Percentiles rank a stretch among this genome's conserved stretches.
These are phyloP conservation scores for Amazona vittata DNA, from an alignment of 2,113 vertebrate species.

Conservation along the genomic window DNA sequence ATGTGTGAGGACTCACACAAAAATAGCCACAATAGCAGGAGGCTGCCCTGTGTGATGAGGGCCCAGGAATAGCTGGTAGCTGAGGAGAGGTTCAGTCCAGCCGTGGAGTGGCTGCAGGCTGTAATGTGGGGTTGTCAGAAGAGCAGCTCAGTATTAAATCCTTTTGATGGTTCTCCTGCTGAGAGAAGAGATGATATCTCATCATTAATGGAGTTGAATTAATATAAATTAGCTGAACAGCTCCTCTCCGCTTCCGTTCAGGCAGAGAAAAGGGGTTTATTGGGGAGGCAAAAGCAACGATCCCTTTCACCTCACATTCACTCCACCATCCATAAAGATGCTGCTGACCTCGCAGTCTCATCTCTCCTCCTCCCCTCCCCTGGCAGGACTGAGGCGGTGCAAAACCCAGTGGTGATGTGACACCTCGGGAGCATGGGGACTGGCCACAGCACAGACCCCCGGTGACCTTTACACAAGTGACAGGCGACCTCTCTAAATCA, in stretches of 20 bases:
- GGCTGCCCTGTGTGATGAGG: neutral
- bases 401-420: constrained; percentile 46
- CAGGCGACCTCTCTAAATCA: constrained; percentile 52
- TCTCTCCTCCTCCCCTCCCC: constrained; percentile 6
- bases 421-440: neutral
- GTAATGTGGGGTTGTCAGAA: neutral
- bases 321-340: constrained; percentile 67
- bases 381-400: neutral
- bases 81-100: neutral
- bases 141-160: constrained; percentile 60
- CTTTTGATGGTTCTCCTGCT: constrained; percentile 66
- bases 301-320: constrained; percentile 70
- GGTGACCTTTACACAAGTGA: constrained; percentile 27
- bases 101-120: neutral
- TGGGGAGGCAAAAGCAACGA: constrained; percentile 58
- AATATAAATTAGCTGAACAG: constrained; percentile 78
- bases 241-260: constrained; percentile 54
- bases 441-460: constrained; percentile 8
- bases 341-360: constrained; percentile 70
- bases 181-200: constrained; percentile 73
- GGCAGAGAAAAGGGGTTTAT: constrained; percentile 70
- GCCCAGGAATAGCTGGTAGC: neutral
- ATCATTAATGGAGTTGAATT: constrained; percentile 82
- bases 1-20: neutral
- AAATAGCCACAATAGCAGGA: neutral